phyloP scores from a whole-genome alignment of 1,140 invertebrate species.

The Monochamus saltuarius region DNA sequence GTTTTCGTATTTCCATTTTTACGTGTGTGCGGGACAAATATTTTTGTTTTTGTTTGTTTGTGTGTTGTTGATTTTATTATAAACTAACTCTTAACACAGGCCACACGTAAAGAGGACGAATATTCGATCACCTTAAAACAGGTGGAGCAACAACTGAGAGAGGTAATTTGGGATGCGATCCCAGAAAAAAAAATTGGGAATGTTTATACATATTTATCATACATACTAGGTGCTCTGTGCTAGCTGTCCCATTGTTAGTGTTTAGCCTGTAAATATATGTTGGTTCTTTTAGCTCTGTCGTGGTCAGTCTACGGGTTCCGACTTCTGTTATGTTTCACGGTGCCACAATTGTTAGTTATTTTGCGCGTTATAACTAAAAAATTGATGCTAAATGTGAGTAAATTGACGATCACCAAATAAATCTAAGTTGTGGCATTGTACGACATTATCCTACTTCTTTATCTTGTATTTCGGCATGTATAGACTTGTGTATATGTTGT shows the following conservation, averaged over 20 bases:
- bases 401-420: too few relatives aligned
- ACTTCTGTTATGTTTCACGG: too few relatives aligned
- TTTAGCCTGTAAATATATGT: too few relatives aligned
- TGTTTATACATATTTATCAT: conserved; percentile 2
- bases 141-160: conserved; percentile 88
- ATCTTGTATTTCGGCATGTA: conserved; percentile 27
- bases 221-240: conserved; percentile 10
- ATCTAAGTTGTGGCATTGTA: neutral
- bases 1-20: neutral
- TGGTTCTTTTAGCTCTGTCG: conserved; percentile 1
- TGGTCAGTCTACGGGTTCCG: conserved; percentile 17
- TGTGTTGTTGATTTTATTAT: conserved; percentile 8
- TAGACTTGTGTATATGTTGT: conserved; percentile 32
- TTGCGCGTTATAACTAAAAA: too few relatives aligned
- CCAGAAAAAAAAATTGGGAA: too few relatives aligned
- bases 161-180: conserved; percentile 65
- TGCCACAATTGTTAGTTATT: too few relatives aligned
- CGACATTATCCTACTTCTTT: neutral
- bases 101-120: conserved; percentile 94
- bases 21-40: neutral
- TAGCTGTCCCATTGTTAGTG: neutral
- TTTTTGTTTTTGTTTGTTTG: neutral
- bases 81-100: conserved; percentile 59
- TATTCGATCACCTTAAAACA: conserved; percentile 93
- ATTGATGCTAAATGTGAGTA: too few relatives aligned